Evolutionary conservation across 2,113 vertebrate genomes (phyloP), one percentile per base, ranked within the genome.

Genomic region (Pedionomus torquatus): DNA sequence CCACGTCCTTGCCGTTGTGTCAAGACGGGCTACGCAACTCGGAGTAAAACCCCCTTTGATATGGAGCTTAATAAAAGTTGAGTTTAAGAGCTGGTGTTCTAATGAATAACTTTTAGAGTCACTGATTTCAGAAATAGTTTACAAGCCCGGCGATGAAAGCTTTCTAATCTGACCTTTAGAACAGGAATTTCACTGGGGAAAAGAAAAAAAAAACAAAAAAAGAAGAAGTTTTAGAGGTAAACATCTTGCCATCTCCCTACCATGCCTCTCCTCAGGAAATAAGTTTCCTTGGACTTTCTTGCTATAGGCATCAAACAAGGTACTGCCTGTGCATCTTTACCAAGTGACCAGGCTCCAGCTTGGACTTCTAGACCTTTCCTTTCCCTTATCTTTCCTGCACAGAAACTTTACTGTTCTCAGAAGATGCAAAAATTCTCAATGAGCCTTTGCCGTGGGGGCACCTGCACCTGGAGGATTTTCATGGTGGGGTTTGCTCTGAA

Each of bases 131-230:
- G 89, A 94, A 96, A 95, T 31, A 92, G 86, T 96, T 93, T 95
- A 97, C 89, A 96, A 95, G 95, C 52, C 68, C 57, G 72, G 80
- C 64, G 54, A 81, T 89, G 74, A 94, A 93, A 91, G 91, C 83
- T 96, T 97, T 96, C 92, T 77, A 80, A 89, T 90, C 77, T 97
- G 92, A 95, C 95, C 93, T 97, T 97, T 93, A 84, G 52, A 96
- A 95, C 28, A 84, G 61, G 90, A 88, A 63, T 93, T 93, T 93
- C 96, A 30, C 85, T 11, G 28, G 39, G 70, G 69, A 33, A 81
- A 26, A 39, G 54, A 80, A 25, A 52, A 46, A 49, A 16, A 52
- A 52, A 52, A 17, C 16, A 77, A 51, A 81, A 75, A n/a, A 81
- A 19, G n/a, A 54, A 76, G 11, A 57, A 48, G 82, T 92, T 94